phyloP scores from a whole-genome alignment of 1,140 invertebrate genomes.

The Bradysia coprophila region DNA sequence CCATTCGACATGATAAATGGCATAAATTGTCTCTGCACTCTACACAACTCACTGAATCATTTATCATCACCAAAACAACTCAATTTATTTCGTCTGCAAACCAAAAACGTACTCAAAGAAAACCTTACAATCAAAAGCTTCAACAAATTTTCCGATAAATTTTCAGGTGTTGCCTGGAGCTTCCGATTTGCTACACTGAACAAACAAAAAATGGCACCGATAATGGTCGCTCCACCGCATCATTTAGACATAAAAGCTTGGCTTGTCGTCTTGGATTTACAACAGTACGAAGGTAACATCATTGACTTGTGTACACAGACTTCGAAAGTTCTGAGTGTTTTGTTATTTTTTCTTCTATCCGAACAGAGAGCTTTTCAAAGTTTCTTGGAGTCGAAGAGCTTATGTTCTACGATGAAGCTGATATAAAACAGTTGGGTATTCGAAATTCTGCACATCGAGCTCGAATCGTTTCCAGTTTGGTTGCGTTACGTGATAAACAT shows the following conservation, averaged over 20 bases:
- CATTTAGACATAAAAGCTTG: slow-evolving; percentile 14
- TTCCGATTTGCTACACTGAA: slow-evolving; percentile 15
- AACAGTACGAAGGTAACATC: slow-evolving; percentile 19
- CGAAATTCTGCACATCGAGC: slow-evolving; percentile 39
- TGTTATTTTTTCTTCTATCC: neutral
- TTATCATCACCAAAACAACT: too few species aligned
- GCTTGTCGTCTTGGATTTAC: slow-evolving; percentile 15
- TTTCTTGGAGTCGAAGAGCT: slow-evolving; percentile 34
- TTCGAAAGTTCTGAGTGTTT: neutral
- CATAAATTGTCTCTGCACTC: too few species aligned
- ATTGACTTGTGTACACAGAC: neutral
- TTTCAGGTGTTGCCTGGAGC: slow-evolving; percentile 19
- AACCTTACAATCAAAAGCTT: too few species aligned
- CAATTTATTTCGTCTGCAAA: too few species aligned
- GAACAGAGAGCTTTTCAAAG: slow-evolving; percentile 20
- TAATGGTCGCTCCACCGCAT: slow-evolving; percentile 8
- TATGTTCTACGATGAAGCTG: slow-evolving; percentile 33
- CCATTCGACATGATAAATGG: too few species aligned
- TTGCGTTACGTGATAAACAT: slow-evolving; percentile 33
- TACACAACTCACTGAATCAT: too few species aligned
- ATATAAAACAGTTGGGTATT: slow-evolving; percentile 38
- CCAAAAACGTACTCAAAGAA: too few species aligned
- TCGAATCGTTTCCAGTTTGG: slow-evolving; percentile 39
- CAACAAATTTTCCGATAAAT: too few species aligned
- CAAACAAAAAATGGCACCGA: slow-evolving; percentile 6